A percentile compares a stretch with the other conserved stretches of the same genome.
phyloP scores from a whole-genome alignment of 1,140 invertebrate species.

The Caerostris darwini region DNA sequence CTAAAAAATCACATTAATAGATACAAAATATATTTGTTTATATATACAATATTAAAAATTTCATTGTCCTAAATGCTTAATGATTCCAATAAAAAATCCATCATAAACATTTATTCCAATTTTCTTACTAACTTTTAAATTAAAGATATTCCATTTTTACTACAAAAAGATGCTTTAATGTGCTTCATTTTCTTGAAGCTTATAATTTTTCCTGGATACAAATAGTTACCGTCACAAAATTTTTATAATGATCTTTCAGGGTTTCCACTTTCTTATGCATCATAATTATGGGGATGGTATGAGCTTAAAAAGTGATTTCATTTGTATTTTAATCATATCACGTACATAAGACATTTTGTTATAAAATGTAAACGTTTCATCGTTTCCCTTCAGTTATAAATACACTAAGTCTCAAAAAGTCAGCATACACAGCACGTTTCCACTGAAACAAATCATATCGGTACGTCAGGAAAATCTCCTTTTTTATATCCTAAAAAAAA shows the following conservation, averaged over 20 bases:
- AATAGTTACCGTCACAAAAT: no score
- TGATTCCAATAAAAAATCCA: no score
- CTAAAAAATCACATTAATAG: no score
- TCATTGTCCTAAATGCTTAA: no score
- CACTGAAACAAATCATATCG: slow-evolving; percentile 18
- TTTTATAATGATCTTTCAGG: not conserved
- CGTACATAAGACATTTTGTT: not conserved
- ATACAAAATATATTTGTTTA: no score
- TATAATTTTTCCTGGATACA: no score
- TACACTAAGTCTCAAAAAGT: slow-evolving; percentile 24
- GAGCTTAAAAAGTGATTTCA: not conserved
- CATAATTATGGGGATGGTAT: not conserved
- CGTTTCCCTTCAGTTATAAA: not conserved
- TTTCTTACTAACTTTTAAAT: no score
- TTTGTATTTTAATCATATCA: not conserved
- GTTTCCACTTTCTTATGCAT: not conserved
- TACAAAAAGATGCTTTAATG: no score
- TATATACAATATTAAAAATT: no score
- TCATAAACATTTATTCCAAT: no score
- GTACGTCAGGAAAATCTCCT: not conserved
- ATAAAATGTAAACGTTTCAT: not conserved
- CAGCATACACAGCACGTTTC: slow-evolving; percentile 10
- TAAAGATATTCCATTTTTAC: no score
- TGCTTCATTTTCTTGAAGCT: no score
- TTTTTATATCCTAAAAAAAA: slow-evolving; percentile 5